Conservation (phyloP, 2,113 vertebrate species). For the Ophthalmolycus amberensis region DNA sequence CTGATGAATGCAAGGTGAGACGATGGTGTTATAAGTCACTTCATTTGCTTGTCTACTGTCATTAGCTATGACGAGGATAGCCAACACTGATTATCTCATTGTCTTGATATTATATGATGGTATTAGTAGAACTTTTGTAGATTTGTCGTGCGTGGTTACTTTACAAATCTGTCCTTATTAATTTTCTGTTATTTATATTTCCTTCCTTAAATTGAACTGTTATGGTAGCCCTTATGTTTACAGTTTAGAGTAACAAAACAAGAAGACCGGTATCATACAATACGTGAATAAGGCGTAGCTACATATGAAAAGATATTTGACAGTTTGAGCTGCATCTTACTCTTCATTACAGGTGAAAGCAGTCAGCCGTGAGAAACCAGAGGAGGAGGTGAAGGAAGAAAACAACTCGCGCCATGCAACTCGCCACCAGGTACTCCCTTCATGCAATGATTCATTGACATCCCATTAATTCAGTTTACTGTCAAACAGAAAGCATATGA, state of each 20-base stretch:
- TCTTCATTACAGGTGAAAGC: constrained; percentile 89
- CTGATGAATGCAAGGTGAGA: constrained; percentile 96
- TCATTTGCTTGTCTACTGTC: background rate
- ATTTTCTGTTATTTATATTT: background rate
- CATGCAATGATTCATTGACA: background rate
- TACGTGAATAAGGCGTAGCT: background rate
- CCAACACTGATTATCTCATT: background rate
- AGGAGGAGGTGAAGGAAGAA: constrained; percentile 95
- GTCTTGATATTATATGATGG: background rate
- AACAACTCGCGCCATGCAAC: constrained; percentile 95
- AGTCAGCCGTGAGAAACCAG: constrained; percentile 96
- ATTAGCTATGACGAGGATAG: background rate
- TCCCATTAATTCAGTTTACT: background rate
- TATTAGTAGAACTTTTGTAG: background rate
- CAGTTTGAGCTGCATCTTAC: background rate
- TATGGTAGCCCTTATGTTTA: background rate
- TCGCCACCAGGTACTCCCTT: constrained; percentile 90
- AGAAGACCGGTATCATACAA: background rate
- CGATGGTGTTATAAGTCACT: background rate
- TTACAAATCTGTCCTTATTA: too few relatives aligned
- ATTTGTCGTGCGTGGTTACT: background rate
- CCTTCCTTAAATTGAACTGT: background rate
- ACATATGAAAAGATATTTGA: background rate
- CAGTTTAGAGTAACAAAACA: background rate
- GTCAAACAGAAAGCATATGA: background rate